A percentile compares a stretch with the other conserved stretches of the same genome.
Conservation (phyloP, 2,113 vertebrate species). For the Corythaeola cristata region DNA sequence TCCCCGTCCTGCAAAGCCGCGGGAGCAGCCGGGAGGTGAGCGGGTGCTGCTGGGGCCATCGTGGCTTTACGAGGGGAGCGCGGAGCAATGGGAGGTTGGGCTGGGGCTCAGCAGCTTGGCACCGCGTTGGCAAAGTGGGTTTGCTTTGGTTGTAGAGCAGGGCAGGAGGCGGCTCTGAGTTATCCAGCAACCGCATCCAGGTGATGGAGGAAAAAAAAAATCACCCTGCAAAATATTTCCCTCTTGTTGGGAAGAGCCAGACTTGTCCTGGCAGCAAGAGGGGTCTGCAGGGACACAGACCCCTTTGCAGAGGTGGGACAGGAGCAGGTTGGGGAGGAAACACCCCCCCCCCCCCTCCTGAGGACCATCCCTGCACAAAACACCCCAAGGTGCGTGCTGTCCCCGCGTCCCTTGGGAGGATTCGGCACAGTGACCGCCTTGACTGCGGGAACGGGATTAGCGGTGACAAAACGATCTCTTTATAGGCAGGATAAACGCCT, state of each 20-base stretch:
- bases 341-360: fast-evolving
- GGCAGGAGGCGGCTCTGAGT: background rate
- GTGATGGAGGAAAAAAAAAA: background rate
- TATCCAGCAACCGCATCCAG: fast-evolving
- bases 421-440: background rate
- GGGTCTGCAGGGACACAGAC: background rate
- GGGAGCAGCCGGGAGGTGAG: background rate
- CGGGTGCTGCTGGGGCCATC: background rate
- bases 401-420: background rate
- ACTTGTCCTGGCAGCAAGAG: background rate
- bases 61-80: background rate
- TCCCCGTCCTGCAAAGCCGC: background rate
- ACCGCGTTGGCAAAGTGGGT: background rate
- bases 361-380: background rate
- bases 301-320: too few species aligned
- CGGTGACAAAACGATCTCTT: background rate
- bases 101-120: background rate
- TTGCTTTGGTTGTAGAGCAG: background rate
- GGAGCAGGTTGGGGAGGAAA: background rate
- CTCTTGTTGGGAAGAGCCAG: background rate
- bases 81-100: background rate
- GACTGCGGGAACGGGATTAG: background rate
- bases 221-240: background rate
- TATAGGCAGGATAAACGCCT: background rate
- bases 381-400: background rate